Base-by-base conservation (phyloP, 2,888 invertebrate species). In the Drosophila kuntzei region DNA sequence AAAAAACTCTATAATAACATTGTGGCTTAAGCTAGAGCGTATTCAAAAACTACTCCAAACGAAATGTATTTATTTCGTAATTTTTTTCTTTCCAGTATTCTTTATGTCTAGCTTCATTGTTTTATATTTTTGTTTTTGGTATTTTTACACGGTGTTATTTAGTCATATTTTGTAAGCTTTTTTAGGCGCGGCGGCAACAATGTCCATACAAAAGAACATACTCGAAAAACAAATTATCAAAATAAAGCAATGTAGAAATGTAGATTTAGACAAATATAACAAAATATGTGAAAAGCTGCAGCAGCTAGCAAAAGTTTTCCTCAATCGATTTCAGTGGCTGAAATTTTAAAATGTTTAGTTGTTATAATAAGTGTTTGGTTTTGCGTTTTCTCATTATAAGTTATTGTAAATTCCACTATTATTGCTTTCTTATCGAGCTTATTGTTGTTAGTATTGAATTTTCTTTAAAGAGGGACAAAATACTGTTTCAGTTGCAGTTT, bases 151-250 rank as follows among this genome's bases (percentile, higher is more conserved):
- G 60, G 61, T 71, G 62, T 76, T 39, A 11, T 62, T 55, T n/a
- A 54, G 36, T 49, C 55, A 12, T 51, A 47, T 59, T 47, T 41
- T 79, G 61, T 63, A 78, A 84, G 77, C 70, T 72, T 89, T 89
- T 77, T 75, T 70, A 81, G 81, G 86, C 82, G 84, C 88, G 90
- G 89, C 90, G 90, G 86, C 91, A 90, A 90, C 89, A 89, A 89
- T 84, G 79, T 83, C 75, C 62, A 60, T 76, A 64, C 44, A 72
- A 75, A 71, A 63, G 34, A 76, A 62, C 50, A 68, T 53, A 34
- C 16, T 16, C 34, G 34, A 44, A 58, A 54, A 63, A 18, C 62
- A 53, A 65, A 67, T 43, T 36, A 63, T 47, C 7, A 39, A 9
- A 25, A n/a, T n/a, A 54, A 53, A 50, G 39, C 14, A 34, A 60